These are phyloP conservation scores for Littorina saxatilis DNA, from an alignment of 1,140 invertebrate species.

Conservation along the genomic window DNA sequence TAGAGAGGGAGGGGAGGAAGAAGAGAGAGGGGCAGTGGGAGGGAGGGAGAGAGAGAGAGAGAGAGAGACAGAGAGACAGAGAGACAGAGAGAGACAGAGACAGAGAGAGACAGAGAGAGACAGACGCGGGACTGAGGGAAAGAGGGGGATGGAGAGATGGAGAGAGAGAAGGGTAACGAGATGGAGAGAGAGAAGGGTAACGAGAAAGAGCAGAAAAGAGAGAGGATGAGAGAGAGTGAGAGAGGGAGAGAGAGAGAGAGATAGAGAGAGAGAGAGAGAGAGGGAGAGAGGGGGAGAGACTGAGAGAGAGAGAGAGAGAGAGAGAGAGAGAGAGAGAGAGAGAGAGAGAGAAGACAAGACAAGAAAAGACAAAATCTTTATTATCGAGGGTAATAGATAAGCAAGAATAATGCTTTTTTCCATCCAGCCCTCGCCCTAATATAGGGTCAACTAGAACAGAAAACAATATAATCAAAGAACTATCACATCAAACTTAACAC, in stretches of 20 bases:
- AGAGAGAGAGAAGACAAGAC: not conserved
- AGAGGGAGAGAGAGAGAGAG: too few relatives aligned
- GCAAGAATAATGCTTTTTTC: not conserved
- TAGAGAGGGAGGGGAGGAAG: not conserved
- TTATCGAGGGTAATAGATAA: too few relatives aligned
- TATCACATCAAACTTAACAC: too few relatives aligned
- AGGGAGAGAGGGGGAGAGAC: too few relatives aligned
- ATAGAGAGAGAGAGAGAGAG: too few relatives aligned
- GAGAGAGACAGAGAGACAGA: conserved; percentile 6
- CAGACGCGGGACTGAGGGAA: not conserved
- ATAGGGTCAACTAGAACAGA: too few relatives aligned
- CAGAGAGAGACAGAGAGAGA: not conserved
- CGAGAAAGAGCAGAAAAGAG: too few relatives aligned
- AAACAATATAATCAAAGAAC: too few relatives aligned
- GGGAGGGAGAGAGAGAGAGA: not conserved
- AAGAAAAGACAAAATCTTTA: too few relatives aligned
- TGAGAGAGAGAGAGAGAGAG: not conserved
- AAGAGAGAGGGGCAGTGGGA: not conserved
- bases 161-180: too few relatives aligned
- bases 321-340: not conserved
- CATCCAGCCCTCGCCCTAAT: not conserved
- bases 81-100: not conserved
- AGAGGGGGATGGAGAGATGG: not conserved
- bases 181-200: too few relatives aligned
- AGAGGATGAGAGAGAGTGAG: too few relatives aligned